A percentile compares a stretch with the other conserved stretches of the same genome.
These are phyloP conservation scores for Octomys mimax DNA, from an alignment of 2,797 vertebrate genomes.

Conservation along the genomic window DNA sequence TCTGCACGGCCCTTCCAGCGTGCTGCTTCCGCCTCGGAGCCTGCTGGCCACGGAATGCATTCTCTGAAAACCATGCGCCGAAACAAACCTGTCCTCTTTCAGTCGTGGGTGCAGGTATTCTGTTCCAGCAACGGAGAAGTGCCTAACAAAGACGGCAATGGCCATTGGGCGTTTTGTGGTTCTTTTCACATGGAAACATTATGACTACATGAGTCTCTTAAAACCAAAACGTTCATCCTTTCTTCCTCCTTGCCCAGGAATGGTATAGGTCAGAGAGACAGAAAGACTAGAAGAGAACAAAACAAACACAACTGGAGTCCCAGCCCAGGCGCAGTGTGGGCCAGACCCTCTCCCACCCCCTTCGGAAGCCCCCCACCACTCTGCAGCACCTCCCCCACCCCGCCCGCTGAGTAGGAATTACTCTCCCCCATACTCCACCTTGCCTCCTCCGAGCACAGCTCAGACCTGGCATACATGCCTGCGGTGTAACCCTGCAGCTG, in stretches of 20 bases:
- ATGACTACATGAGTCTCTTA: conserved; percentile 4
- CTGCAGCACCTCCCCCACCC: no score
- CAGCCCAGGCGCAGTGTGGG: no score
- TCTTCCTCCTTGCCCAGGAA: neutral
- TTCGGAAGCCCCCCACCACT: no score
- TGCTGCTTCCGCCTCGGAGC: neutral
- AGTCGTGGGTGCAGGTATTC: neutral
- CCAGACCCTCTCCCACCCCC: no score
- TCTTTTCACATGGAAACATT: neutral
- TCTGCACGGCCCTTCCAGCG: neutral
- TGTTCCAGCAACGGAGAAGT: neutral
- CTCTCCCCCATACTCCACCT: no score
- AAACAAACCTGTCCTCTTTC: neutral
- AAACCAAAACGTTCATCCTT: neutral
- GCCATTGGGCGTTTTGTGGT: neutral
- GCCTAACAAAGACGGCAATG: neutral
- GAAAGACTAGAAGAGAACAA: neutral
- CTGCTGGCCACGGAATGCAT: neutral
- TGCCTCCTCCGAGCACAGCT: no score
- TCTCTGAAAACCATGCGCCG: neutral
- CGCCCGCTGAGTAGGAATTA: no score
- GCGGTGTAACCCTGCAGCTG: no score
- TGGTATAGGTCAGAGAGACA: neutral
- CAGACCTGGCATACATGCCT: no score
- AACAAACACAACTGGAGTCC: neutral